Evolutionary conservation across 2,113 vertebrate species (phyloP).

Genomic region (Pongo abelii): DNA sequence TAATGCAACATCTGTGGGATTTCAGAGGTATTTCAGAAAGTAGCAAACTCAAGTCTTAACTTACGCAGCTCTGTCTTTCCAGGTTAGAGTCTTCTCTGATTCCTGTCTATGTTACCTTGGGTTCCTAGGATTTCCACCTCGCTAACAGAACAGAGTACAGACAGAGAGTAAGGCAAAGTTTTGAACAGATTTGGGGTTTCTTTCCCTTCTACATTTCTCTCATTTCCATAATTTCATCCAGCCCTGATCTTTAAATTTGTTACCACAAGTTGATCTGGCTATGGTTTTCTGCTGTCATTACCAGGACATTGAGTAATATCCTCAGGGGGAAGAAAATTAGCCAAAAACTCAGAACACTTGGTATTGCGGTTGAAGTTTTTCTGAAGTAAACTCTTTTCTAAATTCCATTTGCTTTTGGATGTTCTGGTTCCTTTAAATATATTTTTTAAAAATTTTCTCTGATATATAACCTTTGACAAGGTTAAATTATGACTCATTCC

Average conservation of each 20-base stretch:
- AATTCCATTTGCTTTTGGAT: not conserved
- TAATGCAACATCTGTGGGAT: not conserved
- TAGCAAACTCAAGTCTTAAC: not conserved
- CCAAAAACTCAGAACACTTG: not conserved
- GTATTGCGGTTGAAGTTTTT: not conserved
- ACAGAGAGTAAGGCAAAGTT: not conserved
- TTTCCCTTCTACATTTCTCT: not conserved
- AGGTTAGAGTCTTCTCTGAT: not conserved
- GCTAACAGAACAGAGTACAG: not conserved
- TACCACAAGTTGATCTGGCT: not conserved
- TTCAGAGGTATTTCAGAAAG: not conserved
- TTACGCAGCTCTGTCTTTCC: not conserved
- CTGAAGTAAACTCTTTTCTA: not conserved
- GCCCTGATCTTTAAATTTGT: not conserved
- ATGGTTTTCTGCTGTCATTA: not conserved
- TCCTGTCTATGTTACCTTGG: not conserved
- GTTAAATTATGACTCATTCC: not conserved
- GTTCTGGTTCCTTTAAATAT: not conserved
- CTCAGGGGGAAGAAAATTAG: not conserved
- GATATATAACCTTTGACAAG: not conserved
- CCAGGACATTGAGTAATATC: not conserved
- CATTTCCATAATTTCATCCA: not conserved
- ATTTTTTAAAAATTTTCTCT: not conserved
- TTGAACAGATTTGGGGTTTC: not conserved
- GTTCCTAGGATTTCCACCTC: not conserved